Base-by-base conservation (phyloP, 2,888 invertebrate genomes). In the Tubulanus polymorphus region DNA sequence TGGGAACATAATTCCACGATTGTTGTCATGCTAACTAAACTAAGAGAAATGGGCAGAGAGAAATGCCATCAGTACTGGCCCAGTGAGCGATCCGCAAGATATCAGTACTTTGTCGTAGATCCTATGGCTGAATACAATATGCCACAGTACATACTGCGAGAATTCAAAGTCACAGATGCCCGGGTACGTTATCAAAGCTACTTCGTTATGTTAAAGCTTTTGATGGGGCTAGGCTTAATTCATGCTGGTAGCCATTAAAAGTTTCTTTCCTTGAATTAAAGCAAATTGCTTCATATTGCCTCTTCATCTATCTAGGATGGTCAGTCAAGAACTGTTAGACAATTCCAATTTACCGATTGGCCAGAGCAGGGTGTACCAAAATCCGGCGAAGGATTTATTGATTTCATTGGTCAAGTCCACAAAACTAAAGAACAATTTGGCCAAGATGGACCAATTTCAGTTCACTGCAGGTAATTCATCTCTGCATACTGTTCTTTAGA, bases 1-100 rank as follows among this genome's bases (percentile, higher is more conserved):
- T 99, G 99, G 99, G 97, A 99, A 77, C 96, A 97, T 79, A 97
- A 99, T 79, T 96, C 96, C 1, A 96, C 95, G 37, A 97, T 99
- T 75, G 90, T 99, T 63, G 99, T 99, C 28, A 99, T 99, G 96
- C 82, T 99, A 67, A 97, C 96, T 18, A 96, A 96, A 79, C 84
- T 96, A 57, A 90, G 95, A 77, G 96, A 97, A 82, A 93, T 96
- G 92, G 95, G 96, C 72, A 84, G 96, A 79, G 99, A 99, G 80
- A 97, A 97, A 82, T 97, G 97, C 77, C 93, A 93, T 79, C 96
- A 96, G 79, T 99, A 99, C 81, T 99, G 99, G 99, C 99, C 99
- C 0, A 92, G 92, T 70, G 97, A 97, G 78, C 86, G 96, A 70
- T 95, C 95, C 29, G 93, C 94, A 37, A 87, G 96, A 61, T 97